Percentiles rank a stretch among this genome's conserved stretches.
These are phyloP conservation scores for Sylvia atricapilla DNA, from an alignment of 2,113 vertebrate species.

Conservation along the genomic window DNA sequence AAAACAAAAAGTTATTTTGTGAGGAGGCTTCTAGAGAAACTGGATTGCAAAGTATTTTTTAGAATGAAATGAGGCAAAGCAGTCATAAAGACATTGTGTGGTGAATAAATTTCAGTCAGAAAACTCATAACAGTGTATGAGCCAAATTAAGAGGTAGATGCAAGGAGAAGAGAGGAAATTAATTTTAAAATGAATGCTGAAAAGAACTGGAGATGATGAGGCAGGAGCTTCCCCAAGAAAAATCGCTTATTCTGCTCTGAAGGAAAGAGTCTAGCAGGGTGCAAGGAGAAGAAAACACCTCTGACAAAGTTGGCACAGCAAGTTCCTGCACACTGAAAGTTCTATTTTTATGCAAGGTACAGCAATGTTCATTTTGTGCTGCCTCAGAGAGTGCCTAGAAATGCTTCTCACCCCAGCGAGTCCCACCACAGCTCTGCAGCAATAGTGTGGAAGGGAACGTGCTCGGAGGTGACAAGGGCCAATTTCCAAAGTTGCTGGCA, in stretches of 20 bases:
- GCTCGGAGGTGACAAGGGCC: constrained; percentile 6
- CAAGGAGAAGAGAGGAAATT: not conserved
- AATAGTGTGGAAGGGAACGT: not conserved
- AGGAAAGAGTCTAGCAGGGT: not conserved
- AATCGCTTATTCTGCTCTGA: not conserved
- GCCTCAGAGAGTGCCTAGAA: not conserved
- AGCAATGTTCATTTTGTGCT: not conserved
- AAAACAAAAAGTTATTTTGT: not conserved
- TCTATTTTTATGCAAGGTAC: not conserved
- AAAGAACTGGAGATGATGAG: not conserved
- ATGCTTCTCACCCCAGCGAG: not conserved
- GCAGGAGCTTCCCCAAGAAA: not conserved
- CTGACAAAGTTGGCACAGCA: not conserved
- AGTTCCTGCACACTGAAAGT: not conserved
- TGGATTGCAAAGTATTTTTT: not conserved
- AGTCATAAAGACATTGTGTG: constrained; percentile 18
- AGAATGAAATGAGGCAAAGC: constrained; percentile 8
- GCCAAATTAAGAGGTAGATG: constrained; percentile 16
- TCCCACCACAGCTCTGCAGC: not conserved
- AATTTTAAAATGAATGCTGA: not conserved
- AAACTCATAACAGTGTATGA: not conserved
- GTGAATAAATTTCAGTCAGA: constrained; percentile 21
- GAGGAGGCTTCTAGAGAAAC: not conserved
- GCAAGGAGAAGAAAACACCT: not conserved
- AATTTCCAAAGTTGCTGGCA: constrained; percentile 36